Evolutionary conservation across 2,113 vertebrate genomes (phyloP).

Genomic region (Thermophis baileyi): DNA sequence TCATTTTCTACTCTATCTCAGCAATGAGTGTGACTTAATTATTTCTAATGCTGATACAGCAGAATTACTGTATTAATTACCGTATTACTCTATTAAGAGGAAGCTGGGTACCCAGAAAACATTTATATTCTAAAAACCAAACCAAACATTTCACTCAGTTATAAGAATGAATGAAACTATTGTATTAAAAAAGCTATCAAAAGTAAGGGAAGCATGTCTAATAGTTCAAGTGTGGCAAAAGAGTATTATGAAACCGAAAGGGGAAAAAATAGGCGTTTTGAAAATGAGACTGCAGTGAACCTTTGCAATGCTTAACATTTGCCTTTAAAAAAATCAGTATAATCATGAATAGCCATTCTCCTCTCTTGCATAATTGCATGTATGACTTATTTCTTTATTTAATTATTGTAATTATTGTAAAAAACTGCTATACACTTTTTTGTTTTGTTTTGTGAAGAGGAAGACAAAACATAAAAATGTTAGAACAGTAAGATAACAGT

Average conservation of each 20-base stretch:
- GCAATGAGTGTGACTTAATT: background rate
- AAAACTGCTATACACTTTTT: background rate
- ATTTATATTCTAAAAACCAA: background rate
- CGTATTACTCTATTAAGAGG: background rate
- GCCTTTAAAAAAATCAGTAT: background rate
- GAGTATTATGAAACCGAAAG: background rate
- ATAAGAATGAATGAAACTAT: background rate
- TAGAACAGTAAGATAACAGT: background rate
- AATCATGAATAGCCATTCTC: background rate
- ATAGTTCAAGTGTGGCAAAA: background rate
- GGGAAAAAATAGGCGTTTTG: background rate
- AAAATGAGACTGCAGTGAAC: background rate
- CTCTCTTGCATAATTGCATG: background rate
- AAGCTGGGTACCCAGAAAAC: background rate
- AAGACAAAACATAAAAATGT: background rate
- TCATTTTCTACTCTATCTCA: background rate
- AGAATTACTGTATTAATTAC: background rate
- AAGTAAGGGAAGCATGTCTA: background rate
- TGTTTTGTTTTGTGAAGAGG: background rate
- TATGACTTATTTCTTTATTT: background rate
- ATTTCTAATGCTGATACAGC: background rate
- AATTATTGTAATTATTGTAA: too few relatives aligned
- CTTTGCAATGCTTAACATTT: background rate
- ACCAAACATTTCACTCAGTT: background rate
- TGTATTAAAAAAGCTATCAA: background rate